Conservation (phyloP, 1,140 invertebrate genomes). For the Platyura marginata region DNA sequence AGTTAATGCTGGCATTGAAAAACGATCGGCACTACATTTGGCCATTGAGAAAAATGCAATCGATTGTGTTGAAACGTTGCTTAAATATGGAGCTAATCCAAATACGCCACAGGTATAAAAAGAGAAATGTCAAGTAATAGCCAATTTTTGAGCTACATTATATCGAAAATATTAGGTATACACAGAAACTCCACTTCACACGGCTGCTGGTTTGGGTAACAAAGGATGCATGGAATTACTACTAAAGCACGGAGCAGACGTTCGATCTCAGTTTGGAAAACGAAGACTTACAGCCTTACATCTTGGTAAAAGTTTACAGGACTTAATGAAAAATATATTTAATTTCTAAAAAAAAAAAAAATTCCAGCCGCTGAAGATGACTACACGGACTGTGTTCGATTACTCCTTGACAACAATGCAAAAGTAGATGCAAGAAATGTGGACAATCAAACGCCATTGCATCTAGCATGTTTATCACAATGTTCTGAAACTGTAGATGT, state of each 20-base stretch:
- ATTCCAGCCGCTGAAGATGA: constrained; percentile 53
- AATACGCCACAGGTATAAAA: constrained; percentile 57
- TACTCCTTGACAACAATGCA: constrained; percentile 54
- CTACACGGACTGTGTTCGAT: constrained; percentile 43
- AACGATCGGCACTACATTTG: constrained; percentile 48
- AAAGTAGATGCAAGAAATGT: constrained; percentile 43
- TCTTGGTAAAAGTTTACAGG: constrained; percentile 27
- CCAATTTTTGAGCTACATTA: constrained; percentile 2
- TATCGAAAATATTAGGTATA: constrained; percentile 32
- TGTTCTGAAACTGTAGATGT: constrained; percentile 49
- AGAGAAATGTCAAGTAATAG: no score
- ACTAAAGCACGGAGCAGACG: constrained; percentile 51
- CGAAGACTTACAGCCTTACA: constrained; percentile 56
- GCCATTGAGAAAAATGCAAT: constrained; percentile 48
- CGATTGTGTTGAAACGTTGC: constrained; percentile 44
- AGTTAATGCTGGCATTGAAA: constrained; percentile 50
- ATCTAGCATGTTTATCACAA: constrained; percentile 58
- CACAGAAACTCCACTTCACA: constrained; percentile 66
- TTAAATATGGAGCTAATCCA: constrained; percentile 49
- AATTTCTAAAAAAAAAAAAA: neutral
- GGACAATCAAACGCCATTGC: constrained; percentile 55
- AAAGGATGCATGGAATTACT: constrained; percentile 44
- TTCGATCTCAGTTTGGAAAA: constrained; percentile 46
- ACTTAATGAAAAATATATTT: neutral
- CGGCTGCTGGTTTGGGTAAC: constrained; percentile 55